Base-by-base conservation (phyloP, 2,113 vertebrate species). In the Sarotherodon lohbergeri region DNA sequence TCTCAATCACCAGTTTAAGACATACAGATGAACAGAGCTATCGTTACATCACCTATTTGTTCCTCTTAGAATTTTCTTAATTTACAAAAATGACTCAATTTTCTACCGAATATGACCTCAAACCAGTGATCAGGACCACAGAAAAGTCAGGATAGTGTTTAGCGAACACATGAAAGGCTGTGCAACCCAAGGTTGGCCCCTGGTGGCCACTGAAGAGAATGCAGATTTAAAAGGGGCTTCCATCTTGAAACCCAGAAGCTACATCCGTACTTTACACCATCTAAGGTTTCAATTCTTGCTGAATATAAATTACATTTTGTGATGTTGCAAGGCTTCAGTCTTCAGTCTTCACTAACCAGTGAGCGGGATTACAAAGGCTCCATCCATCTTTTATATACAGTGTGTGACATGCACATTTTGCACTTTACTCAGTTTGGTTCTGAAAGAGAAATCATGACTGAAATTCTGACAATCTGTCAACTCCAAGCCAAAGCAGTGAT, bases 381-480 rank as follows among this genome's bases (percentile, higher is more conserved):
- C 0, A 48, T 76, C 43, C 24, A 76, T 76, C 24, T 76, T 76
- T 50, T 76, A 76, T 76, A 48, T 76, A 78, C 2, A 78, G 46
- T 34, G 27, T 78, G 24, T 76, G 13, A 36, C 5, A 32, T 11
- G 84, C 82, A 92, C 86, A 24, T 1, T 3, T 4, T 39, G 89
- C 92, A 94, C 87, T 90, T 94, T 88, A 81, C 7, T 55, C 7
- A 71, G 7, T 12, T 41, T 73, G 5, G 14, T 27, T 78, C 46
- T 78, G 16, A 52, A 78, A 50, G 16, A 12, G 46, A 78, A 81
- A 29, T 43, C 4, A 0, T 1, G 9, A 52, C 29, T 17, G 34
- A 34, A 71, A 52, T 43, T 39, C 41, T 55, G 24, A 9, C 46
- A 4, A 6, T 32, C 11, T 68, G 4, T 7, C 16, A 50, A 52